Percentiles rank a stretch among this genome's conserved stretches.
phyloP scores from a whole-genome alignment of 2,797 vertebrate species.

The Mus minutoides region DNA sequence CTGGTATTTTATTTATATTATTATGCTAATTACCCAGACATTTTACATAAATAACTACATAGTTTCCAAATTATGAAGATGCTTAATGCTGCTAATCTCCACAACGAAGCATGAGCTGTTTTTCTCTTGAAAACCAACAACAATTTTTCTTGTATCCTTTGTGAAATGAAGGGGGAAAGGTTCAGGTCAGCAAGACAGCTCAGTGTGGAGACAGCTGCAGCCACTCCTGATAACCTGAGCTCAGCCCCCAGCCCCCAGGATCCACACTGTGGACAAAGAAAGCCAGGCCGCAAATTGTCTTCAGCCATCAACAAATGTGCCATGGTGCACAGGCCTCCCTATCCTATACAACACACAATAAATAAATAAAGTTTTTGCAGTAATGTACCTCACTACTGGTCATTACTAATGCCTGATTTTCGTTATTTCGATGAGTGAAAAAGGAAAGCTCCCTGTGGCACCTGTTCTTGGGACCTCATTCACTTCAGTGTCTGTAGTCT shows the following conservation, averaged over 20 bases:
- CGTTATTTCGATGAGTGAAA: background rate
- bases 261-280: background rate
- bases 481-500: background rate
- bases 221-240: background rate
- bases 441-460: background rate
- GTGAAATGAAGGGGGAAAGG: background rate
- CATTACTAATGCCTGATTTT: background rate
- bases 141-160: background rate
- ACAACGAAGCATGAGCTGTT: slow-evolving; percentile 14
- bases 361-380: background rate
- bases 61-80: slow-evolving; percentile 54
- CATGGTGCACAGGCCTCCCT: background rate
- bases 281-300: background rate
- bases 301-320: background rate
- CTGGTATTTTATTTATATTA: slow-evolving; percentile 32
- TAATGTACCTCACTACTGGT: slow-evolving; percentile 37
- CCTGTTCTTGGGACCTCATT: background rate
- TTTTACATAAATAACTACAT: background rate
- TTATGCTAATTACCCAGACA: background rate
- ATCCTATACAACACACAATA: background rate
- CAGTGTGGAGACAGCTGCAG: background rate
- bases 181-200: background rate
- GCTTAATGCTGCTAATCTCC: slow-evolving; percentile 5
- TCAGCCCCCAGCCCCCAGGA: background rate
- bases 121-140: background rate